Base-by-base conservation (phyloP, 2,888 invertebrate species). In the Biston stratarius region DNA sequence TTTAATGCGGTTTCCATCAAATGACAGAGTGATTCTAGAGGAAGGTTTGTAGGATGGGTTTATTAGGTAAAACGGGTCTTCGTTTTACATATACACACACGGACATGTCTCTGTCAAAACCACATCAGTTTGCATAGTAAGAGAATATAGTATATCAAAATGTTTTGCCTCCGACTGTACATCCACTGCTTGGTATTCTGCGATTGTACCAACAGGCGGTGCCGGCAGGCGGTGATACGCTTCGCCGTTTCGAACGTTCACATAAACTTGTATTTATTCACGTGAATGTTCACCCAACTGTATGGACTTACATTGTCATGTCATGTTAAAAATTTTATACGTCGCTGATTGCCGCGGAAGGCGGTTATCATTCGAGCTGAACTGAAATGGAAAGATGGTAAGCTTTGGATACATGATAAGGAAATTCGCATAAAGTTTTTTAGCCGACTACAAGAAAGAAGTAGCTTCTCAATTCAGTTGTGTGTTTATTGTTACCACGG, bases 141-240 rank as follows among this genome's bases (percentile, higher is more conserved):
- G 24, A 24, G 24, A 24, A 3, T 24, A 5, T 49, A 5, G 11
- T 1, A 33, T 0, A 11, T 7, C 6, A 6, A 36, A n/a, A n/a
- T 11, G 6, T 59, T 59, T 59, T 12, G 51, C 33, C 10, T 42
- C 10, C 12, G 51, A 40, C 24, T 59, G 40, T 49, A 49, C 59
- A 12, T 14, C 12, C 42, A 38, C 14, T 52, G 63, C 45, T 72
- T 65, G 64, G 59, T 69, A 71, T 71, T 69, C 69, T 36, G 53
- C 48, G 44, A 61, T 55, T 55, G 51, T 61, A 48, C 24, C 48
- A 61, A 45, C 56, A 44, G 61, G 47, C 53, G 36, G 38, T 40
- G 40, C 53, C 48, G 36, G 56, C 59, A 53, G 42, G 38, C 40
- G 77, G 74, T 72, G 72, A 74, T 56, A 75, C 73, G 77, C 68